These are phyloP conservation scores for Acipenser transmontanus DNA, from an alignment of 2,797 vertebrate species.

Conservation along the genomic window DNA sequence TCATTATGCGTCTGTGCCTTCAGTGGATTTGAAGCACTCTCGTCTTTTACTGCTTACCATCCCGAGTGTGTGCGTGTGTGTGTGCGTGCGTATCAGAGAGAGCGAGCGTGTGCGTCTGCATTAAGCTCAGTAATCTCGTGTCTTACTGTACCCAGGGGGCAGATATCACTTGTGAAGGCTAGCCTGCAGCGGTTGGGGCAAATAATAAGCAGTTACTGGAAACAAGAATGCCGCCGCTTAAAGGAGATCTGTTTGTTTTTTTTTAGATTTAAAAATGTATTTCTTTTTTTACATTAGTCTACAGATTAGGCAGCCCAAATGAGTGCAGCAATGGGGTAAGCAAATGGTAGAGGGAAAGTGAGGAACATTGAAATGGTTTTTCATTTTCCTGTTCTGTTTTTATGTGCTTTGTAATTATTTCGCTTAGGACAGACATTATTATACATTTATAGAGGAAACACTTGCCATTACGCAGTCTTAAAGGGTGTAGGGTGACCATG, in stretches of 20 bases:
- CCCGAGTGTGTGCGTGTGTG: slow-evolving; percentile 13
- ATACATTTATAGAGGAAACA: no score
- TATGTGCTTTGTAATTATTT: slow-evolving; percentile 10
- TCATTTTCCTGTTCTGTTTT: neutral
- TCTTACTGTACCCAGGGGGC: slow-evolving; percentile 1
- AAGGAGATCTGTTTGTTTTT: neutral
- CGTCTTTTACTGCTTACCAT: slow-evolving; percentile 21
- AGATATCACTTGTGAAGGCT: slow-evolving; percentile 4
- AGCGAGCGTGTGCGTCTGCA: slow-evolving; percentile 2
- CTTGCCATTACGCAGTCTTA: no score
- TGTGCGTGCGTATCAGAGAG: slow-evolving; percentile 7
- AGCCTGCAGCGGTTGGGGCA: slow-evolving; percentile 2
- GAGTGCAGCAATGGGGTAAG: neutral
- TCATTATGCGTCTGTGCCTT: slow-evolving; percentile 19
- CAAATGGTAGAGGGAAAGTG: neutral
- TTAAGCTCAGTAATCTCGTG: slow-evolving; percentile 10
- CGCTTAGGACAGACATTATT: neutral
- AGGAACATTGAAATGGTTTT: neutral
- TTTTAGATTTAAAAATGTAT: neutral
- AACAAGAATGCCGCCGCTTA: neutral
- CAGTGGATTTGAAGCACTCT: slow-evolving; percentile 15
- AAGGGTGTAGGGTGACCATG: no score
- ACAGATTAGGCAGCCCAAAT: neutral
- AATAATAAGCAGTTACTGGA: slow-evolving; percentile 4
- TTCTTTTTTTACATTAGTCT: neutral